Conservation (phyloP, 2,113 vertebrate species). For the Osmerus eperlanus region DNA sequence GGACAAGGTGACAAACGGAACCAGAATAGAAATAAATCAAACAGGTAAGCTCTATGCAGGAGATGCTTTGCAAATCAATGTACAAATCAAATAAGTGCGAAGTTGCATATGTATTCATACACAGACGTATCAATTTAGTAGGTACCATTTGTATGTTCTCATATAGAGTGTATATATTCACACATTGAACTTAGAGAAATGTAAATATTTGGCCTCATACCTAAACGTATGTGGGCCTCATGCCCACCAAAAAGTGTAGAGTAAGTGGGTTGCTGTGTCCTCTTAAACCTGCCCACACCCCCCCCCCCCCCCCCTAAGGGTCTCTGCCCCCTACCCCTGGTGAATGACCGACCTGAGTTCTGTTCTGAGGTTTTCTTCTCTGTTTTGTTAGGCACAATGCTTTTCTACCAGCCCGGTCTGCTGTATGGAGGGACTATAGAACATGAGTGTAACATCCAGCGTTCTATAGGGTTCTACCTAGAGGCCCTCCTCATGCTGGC, state of each 20-base stretch:
- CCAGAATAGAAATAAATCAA: slow-evolving; percentile 95
- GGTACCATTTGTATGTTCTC: too few species aligned
- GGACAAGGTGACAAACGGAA: slow-evolving; percentile 96
- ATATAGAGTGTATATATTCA: too few species aligned
- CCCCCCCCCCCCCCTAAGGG: too few species aligned
- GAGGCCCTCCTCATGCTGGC: slow-evolving; percentile 90
- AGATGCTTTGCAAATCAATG: background rate
- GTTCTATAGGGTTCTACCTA: slow-evolving; percentile 90
- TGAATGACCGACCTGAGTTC: background rate
- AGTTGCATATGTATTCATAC: background rate
- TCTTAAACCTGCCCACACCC: too few species aligned
- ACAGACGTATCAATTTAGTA: background rate
- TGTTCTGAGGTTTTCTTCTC: background rate
- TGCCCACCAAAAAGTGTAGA: too few species aligned
- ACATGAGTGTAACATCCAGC: slow-evolving; percentile 85
- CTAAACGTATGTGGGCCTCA: too few species aligned
- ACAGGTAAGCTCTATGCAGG: slow-evolving; percentile 78
- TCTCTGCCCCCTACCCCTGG: too few species aligned
- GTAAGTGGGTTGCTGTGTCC: too few species aligned
- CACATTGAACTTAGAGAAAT: background rate
- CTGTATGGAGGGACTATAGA: slow-evolving; percentile 84
- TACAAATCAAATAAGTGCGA: too few species aligned
- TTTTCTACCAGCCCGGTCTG: slow-evolving; percentile 92
- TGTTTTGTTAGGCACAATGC: slow-evolving; percentile 77
- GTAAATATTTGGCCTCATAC: background rate